Conservation (phyloP, 2,797 vertebrate genomes). For the Dicrostonyx torquatus region DNA sequence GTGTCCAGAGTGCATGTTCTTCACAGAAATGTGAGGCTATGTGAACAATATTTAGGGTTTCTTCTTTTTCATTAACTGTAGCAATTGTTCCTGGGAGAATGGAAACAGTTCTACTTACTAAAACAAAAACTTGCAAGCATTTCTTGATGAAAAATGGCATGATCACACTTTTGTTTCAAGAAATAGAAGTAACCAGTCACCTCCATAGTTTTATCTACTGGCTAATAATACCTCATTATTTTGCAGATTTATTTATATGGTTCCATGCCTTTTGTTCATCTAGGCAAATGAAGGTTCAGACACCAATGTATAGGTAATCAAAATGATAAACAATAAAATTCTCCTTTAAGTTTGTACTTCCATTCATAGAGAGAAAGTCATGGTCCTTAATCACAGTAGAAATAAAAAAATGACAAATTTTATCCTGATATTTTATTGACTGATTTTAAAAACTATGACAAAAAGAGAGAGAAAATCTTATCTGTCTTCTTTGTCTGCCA, state of each 20-base stretch:
- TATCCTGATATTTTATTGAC: slow-evolving; percentile 33
- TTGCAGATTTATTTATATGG: neutral
- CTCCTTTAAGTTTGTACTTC: neutral
- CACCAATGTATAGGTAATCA: neutral
- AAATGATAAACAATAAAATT: neutral
- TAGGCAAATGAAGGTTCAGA: slow-evolving; percentile 38
- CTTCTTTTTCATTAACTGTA: slow-evolving; percentile 13
- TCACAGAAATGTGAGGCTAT: neutral
- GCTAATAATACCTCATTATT: slow-evolving; percentile 25
- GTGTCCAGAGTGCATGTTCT: neutral
- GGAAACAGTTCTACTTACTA: neutral
- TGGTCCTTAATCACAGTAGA: neutral
- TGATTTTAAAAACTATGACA: neutral
- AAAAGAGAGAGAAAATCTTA: neutral
- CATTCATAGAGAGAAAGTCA: neutral
- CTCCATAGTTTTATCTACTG: neutral
- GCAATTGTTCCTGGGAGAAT: neutral
- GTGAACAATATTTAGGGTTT: neutral
- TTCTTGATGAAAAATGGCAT: neutral
- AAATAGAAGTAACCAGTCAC: neutral
- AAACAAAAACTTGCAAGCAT: neutral
- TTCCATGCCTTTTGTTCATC: slow-evolving; percentile 22
- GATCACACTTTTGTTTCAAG: neutral
- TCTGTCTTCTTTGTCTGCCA: neutral
- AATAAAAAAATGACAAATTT: neutral